These are phyloP conservation scores for Palythoa caribaeorum DNA, from an alignment of 92 coral and sea anemone species.

Conservation along the genomic window DNA sequence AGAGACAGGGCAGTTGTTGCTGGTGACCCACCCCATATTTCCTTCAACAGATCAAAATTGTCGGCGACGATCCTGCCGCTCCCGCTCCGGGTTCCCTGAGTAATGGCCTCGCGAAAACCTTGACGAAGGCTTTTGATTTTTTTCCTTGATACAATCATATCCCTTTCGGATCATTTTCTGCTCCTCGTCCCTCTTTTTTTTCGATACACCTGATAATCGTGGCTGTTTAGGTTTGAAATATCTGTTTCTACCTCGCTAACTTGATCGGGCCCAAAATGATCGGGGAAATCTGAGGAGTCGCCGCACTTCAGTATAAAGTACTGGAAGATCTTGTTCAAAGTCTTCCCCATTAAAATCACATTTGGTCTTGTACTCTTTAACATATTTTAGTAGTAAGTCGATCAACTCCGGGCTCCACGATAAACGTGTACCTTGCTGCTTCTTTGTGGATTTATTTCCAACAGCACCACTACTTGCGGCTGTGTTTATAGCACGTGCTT, in stretches of 20 bases:
- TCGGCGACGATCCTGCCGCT: slow-evolving; percentile 10
- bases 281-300: neutral
- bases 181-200: neutral
- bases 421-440: neutral
- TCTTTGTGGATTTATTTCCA: neutral
- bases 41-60: slow-evolving; percentile 4
- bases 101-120: slow-evolving; percentile 14
- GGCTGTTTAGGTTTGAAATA: neutral
- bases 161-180: neutral
- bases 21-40: slow-evolving; percentile 1
- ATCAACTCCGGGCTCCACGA: slow-evolving; percentile 1
- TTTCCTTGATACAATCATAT: neutral
- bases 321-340: no score
- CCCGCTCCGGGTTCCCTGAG: neutral
- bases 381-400: neutral
- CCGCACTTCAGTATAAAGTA: neutral
- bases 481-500: neutral
- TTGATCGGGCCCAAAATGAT: neutral
- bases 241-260: neutral
- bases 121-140: neutral
- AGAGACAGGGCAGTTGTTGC: neutral
- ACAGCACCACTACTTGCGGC: neutral
- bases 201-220: neutral
- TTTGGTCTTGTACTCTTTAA: neutral
- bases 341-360: no score